Conservation (phyloP, 53 echinoderm and acorn worm species). For the Holothuria leucospilota region DNA sequence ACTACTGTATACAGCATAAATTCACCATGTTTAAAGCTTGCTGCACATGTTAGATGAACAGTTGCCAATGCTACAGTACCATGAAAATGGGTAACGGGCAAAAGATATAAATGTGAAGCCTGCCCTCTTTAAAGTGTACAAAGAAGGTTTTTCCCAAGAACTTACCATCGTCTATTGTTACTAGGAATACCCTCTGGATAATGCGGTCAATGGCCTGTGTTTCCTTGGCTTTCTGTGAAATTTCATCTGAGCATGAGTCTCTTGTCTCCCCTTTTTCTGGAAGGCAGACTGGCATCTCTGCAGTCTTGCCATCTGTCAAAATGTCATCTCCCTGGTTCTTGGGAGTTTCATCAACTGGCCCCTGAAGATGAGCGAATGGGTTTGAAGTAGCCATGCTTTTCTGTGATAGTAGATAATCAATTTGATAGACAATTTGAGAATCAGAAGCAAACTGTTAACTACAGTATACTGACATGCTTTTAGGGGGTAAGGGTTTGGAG, state of each 20-base stretch:
- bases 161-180: slow-evolving; percentile 87
- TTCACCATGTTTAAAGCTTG: no score
- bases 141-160: background rate
- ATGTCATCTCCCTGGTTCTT: slow-evolving; percentile 7
- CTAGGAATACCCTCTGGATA: slow-evolving; percentile 84
- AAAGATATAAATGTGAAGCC: no score
- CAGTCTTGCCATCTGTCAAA: background rate
- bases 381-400: slow-evolving; percentile 16
- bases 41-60: no score
- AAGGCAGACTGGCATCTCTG: background rate
- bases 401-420: no score
- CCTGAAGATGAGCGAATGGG: slow-evolving; percentile 14
- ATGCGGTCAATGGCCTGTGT: slow-evolving; percentile 58
- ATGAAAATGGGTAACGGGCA: no score
- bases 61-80: no score
- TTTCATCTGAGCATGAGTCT: background rate
- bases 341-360: background rate
- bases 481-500: no score
- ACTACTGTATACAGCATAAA: no score
- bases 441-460: no score
- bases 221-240: background rate
- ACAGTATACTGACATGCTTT: no score
- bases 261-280: slow-evolving; percentile 18
- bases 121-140: no score
- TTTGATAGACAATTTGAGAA: no score